Evolutionary conservation across 2,113 vertebrate species (phyloP).

Genomic region (Elephantulus edwardii): DNA sequence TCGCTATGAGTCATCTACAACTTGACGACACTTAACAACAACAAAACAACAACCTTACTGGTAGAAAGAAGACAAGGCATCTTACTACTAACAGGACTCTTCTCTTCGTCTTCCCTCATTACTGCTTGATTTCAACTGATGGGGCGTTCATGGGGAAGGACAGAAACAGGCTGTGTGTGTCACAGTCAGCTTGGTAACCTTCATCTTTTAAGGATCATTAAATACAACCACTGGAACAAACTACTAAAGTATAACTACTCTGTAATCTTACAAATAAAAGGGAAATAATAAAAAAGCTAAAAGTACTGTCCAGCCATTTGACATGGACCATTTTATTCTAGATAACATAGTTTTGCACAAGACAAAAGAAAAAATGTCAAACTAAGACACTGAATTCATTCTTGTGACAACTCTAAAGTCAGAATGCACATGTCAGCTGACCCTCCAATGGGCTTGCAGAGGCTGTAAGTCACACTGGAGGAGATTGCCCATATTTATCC

Average conservation of each 20-base stretch:
- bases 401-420: no score
- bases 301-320: not conserved
- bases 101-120: not conserved
- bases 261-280: not conserved
- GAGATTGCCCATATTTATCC: no score
- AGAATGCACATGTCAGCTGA: no score
- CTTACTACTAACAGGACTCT: not conserved
- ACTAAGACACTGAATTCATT: no score
- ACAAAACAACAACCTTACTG: no score
- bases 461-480: no score
- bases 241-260: not conserved
- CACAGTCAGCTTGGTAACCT: not conserved
- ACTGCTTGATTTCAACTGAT: not conserved
- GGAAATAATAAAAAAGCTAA: not conserved
- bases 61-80: not conserved
- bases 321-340: not conserved
- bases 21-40: no score
- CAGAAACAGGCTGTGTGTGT: not conserved
- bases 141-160: not conserved
- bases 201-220: not conserved
- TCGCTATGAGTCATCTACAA: no score
- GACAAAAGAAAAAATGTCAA: constrained; percentile 55
- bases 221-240: not conserved
- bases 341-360: not conserved
- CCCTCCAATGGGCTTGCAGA: no score